These are phyloP conservation scores for Talpa occidentalis DNA, from an alignment of 2,113 vertebrate genomes.

Conservation along the genomic window DNA sequence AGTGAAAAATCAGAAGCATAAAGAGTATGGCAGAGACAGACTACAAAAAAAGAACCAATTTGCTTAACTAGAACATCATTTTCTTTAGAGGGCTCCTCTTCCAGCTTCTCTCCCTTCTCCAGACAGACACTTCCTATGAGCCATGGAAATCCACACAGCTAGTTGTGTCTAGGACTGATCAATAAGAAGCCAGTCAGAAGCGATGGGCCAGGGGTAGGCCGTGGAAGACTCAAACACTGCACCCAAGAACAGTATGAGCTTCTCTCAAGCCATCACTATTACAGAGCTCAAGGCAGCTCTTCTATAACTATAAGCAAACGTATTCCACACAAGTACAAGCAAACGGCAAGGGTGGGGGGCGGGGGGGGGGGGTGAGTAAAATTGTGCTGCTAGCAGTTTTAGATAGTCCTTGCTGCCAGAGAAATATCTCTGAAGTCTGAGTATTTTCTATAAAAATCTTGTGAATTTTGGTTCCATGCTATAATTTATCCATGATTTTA, in stretches of 20 bases:
- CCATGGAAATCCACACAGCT: neutral
- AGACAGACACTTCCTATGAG: neutral
- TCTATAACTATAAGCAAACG: neutral
- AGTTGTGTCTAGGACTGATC: neutral
- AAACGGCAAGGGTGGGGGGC: no score
- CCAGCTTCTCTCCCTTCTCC: neutral
- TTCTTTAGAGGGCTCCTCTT: neutral
- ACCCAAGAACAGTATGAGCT: neutral
- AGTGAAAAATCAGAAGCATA: neutral
- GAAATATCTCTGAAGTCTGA: neutral
- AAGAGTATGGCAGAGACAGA: neutral
- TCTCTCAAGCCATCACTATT: neutral
- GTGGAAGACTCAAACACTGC: neutral
- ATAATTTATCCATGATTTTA: neutral
- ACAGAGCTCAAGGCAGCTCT: neutral
- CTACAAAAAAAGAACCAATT: neutral
- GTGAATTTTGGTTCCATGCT: neutral
- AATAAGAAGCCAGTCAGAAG: neutral
- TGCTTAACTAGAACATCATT: neutral
- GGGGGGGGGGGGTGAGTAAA: neutral
- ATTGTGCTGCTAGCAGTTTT: accelerated
- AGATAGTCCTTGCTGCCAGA: neutral
- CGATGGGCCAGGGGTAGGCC: neutral
- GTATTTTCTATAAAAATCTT: neutral
- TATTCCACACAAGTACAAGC: neutral